Evolutionary conservation across 2,113 vertebrate genomes (phyloP).

Genomic region (Eptesicus fuscus): DNA sequence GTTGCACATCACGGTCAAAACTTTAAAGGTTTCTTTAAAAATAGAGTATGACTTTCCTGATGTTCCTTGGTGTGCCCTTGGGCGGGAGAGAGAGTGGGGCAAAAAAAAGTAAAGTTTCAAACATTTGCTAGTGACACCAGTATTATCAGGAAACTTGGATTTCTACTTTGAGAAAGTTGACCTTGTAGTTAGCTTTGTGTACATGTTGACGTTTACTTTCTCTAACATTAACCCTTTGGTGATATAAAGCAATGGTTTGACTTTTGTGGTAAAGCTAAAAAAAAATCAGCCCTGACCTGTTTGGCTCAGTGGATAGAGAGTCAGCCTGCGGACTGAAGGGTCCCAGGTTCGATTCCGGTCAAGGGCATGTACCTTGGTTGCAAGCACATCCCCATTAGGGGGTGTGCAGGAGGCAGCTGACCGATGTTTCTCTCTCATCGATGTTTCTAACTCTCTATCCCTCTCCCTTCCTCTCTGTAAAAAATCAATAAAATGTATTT

Average conservation of each 20-base stretch:
- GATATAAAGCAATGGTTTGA: neutral
- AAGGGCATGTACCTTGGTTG: no score
- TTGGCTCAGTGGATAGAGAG: no score
- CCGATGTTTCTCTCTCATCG: no score
- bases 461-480: no score
- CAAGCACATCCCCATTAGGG: no score
- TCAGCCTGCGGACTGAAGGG: no score
- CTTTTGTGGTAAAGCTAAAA: neutral
- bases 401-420: no score
- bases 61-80: neutral
- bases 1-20: neutral
- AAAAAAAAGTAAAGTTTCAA: neutral
- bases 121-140: neutral
- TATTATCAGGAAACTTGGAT: neutral
- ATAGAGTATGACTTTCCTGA: neutral
- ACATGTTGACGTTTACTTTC: neutral
- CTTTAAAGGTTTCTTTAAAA: neutral
- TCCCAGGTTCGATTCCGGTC: no score
- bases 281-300: neutral
- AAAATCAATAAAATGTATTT: no score
- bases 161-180: neutral
- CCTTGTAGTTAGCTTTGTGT: neutral
- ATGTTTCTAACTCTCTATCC: no score
- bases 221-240: neutral
- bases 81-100: neutral